Evolutionary conservation across 2,113 vertebrate genomes (phyloP), one percentile per base, ranked within the genome.

Genomic region (Tragelaphus imberbis): DNA sequence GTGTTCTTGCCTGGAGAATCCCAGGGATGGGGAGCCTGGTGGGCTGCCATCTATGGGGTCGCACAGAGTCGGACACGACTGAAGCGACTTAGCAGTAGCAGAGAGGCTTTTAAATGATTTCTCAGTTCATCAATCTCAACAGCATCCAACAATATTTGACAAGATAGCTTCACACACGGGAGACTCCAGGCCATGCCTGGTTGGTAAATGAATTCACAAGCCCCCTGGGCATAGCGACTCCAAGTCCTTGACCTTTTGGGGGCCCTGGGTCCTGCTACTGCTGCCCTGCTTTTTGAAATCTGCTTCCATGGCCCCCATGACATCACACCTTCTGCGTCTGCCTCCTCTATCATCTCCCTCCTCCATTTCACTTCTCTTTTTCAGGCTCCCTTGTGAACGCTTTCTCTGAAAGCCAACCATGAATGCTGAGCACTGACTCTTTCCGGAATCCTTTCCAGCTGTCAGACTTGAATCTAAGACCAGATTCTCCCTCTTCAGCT

Each of bases 311-410:
- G 47, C 47, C 36, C 15, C 84, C 3, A 2, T 8, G 77, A 25
- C 0, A 3, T 23, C 55, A 2, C 3, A 14, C 25, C 47, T 36
- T 44, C 44, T 27, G 33, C 3, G 2, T 2, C 9, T 8, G 14
- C 40, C 44, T 75, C 21, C 19, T 71, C 68, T n/a, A 71, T 71
- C 19, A 71, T 71, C n/a, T 71, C 68, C 68, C n/a, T n/a, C 51
- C 27, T 87, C 13, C 2, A n/a, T 8, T 19, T 47, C 44, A 19
- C 6, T 5, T 6, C 12, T 55, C n/a, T 2, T 61, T 65, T 36
- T 36, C 58, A 19, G 40, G 44, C 4, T 68, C 44, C 25, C 49
- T 5, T 36, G 23, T 47, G 44, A 81, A 75, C 7, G 30, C 17
- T 8, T 7, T 30, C 79, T 59, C 80, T 53, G 47, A 19, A 68